A percentile compares a stretch with the other conserved stretches of the same genome.
Evolutionary conservation across 2,797 vertebrate genomes (phyloP).

Genomic region (Anguilla obscura): DNA sequence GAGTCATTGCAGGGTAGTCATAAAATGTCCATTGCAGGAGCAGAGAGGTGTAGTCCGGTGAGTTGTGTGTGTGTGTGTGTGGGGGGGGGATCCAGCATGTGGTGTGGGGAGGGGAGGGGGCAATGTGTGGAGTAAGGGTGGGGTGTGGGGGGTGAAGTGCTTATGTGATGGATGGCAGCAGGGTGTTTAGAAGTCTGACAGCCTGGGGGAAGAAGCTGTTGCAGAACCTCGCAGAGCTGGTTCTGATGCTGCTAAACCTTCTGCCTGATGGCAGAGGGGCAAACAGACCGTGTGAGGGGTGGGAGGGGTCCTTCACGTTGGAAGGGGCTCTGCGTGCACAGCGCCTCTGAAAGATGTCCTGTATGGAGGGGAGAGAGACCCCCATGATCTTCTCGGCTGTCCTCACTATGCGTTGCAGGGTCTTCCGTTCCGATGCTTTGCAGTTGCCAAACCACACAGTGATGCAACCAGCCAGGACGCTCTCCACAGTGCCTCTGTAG

Average conservation of each 20-base stretch:
- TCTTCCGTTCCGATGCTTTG: neutral
- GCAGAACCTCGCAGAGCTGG: neutral
- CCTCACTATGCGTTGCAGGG: conserved; percentile 15
- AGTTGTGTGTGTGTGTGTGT: too few species aligned
- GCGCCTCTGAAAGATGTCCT: neutral
- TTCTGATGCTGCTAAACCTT: neutral
- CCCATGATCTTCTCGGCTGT: neutral
- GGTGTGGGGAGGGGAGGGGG: too few species aligned
- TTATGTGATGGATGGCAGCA: too few species aligned
- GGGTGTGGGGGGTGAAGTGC: too few species aligned
- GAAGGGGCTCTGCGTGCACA: neutral
- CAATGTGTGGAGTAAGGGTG: too few species aligned
- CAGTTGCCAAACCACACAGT: conserved; percentile 6
- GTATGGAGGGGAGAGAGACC: neutral
- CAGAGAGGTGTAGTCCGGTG: too few species aligned
- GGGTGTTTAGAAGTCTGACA: neutral
- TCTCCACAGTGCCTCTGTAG: conserved; percentile 3
- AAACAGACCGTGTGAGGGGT: neutral
- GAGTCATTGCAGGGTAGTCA: too few species aligned
- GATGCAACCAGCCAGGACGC: conserved; percentile 7
- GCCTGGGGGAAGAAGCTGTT: neutral
- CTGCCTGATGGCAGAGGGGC: neutral
- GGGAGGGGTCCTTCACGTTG: conserved; percentile 4
- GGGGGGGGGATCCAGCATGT: too few species aligned
- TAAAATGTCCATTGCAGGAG: too few species aligned